Base-by-base conservation (phyloP, 2,113 vertebrate genomes). In the Peucedramus taeniatus region DNA sequence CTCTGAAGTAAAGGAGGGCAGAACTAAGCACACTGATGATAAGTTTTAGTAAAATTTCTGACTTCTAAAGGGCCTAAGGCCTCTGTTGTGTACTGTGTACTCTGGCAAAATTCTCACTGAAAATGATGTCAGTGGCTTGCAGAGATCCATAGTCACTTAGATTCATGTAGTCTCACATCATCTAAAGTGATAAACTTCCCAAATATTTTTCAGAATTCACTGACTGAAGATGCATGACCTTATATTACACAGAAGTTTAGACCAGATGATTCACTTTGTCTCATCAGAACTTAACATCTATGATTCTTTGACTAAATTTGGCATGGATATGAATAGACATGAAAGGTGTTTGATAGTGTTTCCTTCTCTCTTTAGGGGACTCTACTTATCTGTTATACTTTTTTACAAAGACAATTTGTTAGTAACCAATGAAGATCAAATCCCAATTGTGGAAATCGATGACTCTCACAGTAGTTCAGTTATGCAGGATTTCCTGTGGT, bases 401-500 rank as follows among this genome's bases (percentile, higher is more conserved):
- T 99, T 99, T 98, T 98, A 99, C 94, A 99, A 99, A 96, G 99
- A 99, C 98, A 98, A 98, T 96, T 97, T 99, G 56, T 97, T 99
- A 97, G 99, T 99, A 96, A 99, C 99, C 68, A 98, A 98, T 26
- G 99, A 99, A 98, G 99, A 99, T 96, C 99, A 99, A 97, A 98
- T 99, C 93, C 99, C 99, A 69, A 99, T 99, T 68, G 99, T 99
- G 98, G 99, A 99, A 98, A 99, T 99, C 74, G 99, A 99, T 78
- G 99, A 99, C 96, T 99, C 98, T 87, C 99, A 99, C 94, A 97
- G 98, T 97, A 99, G 98, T 97, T 98, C 99, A 71, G 98, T 99
- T 94, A 99, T 97, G 98, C 99, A 99, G 97, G 99, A 99, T 97
- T 99, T 99, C 97, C 98, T 99, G 49, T 99, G 99, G 99, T 99